Evolutionary conservation across 1,140 invertebrate species (phyloP).

Genomic region (Achatina immaculata): DNA sequence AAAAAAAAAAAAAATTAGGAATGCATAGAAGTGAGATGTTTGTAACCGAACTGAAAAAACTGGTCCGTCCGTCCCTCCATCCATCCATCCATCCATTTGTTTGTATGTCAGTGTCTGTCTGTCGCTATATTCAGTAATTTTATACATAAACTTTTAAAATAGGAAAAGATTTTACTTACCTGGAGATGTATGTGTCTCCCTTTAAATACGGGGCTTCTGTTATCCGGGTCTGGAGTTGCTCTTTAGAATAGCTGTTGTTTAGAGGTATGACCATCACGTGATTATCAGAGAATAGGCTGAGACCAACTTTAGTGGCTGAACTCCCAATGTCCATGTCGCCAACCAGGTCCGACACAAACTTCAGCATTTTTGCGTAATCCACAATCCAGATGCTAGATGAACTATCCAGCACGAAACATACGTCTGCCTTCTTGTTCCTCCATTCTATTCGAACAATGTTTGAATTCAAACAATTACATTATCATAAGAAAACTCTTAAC

Average conservation of each 20-base stretch:
- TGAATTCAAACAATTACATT: too few relatives aligned
- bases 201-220: not conserved
- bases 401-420: conserved; percentile 56
- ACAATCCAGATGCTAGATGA: conserved; percentile 51
- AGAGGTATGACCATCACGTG: not conserved
- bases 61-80: too few relatives aligned
- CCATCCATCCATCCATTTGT: too few relatives aligned
- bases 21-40: too few relatives aligned
- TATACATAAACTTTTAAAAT: too few relatives aligned
- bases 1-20: too few relatives aligned
- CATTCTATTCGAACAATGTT: too few relatives aligned
- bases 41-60: too few relatives aligned
- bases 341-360: conserved; percentile 53
- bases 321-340: conserved; percentile 50
- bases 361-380: conserved; percentile 53
- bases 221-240: not conserved
- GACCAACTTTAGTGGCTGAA: conserved; percentile 54
- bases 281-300: conserved; percentile 49
- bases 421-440: conserved; percentile 51
- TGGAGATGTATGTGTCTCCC: conserved; percentile 23
- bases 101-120: too few relatives aligned
- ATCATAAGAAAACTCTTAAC: too few relatives aligned
- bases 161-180: not conserved
- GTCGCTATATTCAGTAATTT: too few relatives aligned
- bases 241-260: not conserved